Conservation (phyloP, 1,140 invertebrate genomes). For the Pseudobourletiella spinata region DNA sequence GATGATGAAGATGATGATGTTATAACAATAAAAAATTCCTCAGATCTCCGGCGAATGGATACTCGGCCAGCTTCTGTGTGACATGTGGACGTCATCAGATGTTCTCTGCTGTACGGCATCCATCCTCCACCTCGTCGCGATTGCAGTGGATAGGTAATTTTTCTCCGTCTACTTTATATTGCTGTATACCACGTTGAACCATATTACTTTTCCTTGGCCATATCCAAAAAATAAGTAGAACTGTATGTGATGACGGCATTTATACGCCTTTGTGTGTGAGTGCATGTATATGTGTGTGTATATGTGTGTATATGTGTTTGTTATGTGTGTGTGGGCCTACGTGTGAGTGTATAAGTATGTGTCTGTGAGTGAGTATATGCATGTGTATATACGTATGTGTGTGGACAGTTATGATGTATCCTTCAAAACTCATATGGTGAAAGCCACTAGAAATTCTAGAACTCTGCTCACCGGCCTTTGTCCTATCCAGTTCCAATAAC, state of each 20-base stretch:
- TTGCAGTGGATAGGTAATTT: slow-evolving; percentile 77
- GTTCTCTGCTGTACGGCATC: slow-evolving; percentile 74
- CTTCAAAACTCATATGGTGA: too few relatives aligned
- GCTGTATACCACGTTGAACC: too few relatives aligned
- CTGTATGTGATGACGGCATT: neutral
- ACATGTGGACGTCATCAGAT: slow-evolving; percentile 73
- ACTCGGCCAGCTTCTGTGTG: slow-evolving; percentile 74
- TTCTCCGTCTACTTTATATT: too few relatives aligned
- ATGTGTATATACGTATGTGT: neutral
- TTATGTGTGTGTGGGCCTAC: neutral
- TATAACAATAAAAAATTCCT: slow-evolving; percentile 3
- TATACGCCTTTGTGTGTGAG: too few relatives aligned
- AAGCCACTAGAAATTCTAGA: neutral
- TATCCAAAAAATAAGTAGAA: neutral
- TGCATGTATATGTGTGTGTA: neutral
- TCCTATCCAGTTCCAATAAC: neutral
- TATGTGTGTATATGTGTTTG: neutral
- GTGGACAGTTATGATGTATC: neutral
- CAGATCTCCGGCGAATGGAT: slow-evolving; percentile 56
- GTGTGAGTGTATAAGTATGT: neutral
- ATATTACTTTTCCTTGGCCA: neutral
- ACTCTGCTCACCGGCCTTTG: neutral
- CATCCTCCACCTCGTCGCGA: slow-evolving; percentile 88
- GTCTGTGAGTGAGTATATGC: neutral
- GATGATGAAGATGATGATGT: too few relatives aligned